Conservation (phyloP, 2,797 vertebrate species). For the Eremophila alpestris region DNA sequence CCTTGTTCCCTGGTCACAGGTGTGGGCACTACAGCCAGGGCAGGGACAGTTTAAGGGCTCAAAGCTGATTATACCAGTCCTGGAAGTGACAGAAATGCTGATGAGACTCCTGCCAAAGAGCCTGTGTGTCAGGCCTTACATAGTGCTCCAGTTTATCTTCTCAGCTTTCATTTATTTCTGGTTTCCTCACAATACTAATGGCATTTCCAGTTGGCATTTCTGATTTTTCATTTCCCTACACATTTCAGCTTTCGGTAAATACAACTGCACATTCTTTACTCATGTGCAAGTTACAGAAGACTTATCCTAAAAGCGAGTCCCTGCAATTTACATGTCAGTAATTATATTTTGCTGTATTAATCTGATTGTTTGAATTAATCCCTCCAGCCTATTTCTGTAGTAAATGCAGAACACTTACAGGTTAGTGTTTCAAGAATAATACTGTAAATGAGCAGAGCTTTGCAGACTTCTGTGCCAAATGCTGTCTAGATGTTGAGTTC, state of each 20-base stretch:
- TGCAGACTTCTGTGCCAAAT: background rate
- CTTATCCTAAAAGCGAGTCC: fast-evolving
- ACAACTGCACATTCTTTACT: background rate
- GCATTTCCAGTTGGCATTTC: background rate
- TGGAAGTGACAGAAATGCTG: background rate
- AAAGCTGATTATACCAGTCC: background rate
- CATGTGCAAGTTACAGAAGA: background rate
- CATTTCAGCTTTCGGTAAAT: background rate
- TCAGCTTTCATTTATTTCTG: background rate
- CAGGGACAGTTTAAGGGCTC: background rate
- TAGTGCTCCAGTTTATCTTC: background rate
- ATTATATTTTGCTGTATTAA: background rate
- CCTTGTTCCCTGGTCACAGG: background rate
- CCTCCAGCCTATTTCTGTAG: background rate
- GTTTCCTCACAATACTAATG: background rate
- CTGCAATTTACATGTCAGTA: background rate
- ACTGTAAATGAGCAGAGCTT: background rate
- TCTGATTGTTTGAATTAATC: background rate
- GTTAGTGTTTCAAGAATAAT: background rate
- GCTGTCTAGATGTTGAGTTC: background rate
- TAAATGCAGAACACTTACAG: background rate
- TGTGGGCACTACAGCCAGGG: fast-evolving
- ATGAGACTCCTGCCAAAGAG: background rate
- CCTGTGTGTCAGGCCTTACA: background rate
- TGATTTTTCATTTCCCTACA: background rate